These are phyloP conservation scores for Pyrocoelia pectoralis DNA, from an alignment of 2,888 invertebrate genomes.

Conservation along the genomic window DNA sequence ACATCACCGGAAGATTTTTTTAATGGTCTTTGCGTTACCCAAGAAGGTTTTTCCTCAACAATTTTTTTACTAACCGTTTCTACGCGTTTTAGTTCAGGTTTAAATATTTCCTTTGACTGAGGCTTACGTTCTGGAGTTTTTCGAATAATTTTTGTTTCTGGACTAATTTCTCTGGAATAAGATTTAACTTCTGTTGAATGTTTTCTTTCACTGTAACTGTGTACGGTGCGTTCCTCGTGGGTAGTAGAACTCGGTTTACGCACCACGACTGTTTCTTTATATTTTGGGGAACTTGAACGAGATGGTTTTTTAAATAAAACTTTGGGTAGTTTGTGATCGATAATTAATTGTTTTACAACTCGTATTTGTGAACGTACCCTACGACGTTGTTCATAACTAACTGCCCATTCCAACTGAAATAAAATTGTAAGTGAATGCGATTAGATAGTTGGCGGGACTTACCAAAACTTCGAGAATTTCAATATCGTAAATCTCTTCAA, in stretches of 20 bases:
- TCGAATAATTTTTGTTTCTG: slow-evolving; percentile 49
- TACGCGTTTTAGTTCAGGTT: slow-evolving; percentile 49
- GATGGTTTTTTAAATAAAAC: slow-evolving; percentile 44
- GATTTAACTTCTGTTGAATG: slow-evolving; percentile 40
- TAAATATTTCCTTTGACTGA: slow-evolving; percentile 42
- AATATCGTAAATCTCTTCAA: slow-evolving; percentile 78
- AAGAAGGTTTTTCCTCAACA: slow-evolving; percentile 67
- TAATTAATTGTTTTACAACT: slow-evolving; percentile 69
- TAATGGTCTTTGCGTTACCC: slow-evolving; percentile 68
- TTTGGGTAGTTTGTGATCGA: slow-evolving; percentile 50
- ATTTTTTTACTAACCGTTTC: slow-evolving; percentile 55
- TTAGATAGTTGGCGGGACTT: slow-evolving; percentile 51
- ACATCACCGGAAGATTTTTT: slow-evolving; percentile 61
- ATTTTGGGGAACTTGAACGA: slow-evolving; percentile 2
- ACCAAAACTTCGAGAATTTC: slow-evolving; percentile 76
- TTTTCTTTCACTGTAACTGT: slow-evolving; percentile 42
- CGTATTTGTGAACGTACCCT: slow-evolving; percentile 81
- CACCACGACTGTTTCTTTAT: slow-evolving; percentile 11
- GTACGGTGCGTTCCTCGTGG: slow-evolving; percentile 45
- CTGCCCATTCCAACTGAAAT: slow-evolving; percentile 74
- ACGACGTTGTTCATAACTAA: slow-evolving; percentile 79
- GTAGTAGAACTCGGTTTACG: neutral
- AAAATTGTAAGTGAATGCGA: too few relatives aligned
- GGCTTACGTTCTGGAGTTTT: slow-evolving; percentile 46
- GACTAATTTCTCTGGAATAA: slow-evolving; percentile 29